Percentiles rank a stretch among this genome's conserved stretches.
phyloP scores from a whole-genome alignment of 2,888 invertebrate species.

The Hermodice carunculata region DNA sequence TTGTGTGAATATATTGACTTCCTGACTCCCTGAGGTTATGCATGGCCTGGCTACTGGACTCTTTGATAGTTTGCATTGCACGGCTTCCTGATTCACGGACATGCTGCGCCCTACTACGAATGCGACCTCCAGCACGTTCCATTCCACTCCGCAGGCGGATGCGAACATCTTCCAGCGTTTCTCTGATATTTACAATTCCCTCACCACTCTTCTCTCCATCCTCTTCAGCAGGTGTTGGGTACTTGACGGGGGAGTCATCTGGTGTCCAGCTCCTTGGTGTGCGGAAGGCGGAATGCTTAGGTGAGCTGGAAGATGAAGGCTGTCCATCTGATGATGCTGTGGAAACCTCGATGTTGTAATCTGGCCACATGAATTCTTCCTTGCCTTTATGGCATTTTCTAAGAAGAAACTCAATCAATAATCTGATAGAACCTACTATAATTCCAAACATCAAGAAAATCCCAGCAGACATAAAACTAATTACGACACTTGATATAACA shows the following conservation, averaged over 20 bases:
- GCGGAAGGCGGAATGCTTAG: background rate
- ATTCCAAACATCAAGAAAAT: conserved; percentile 46
- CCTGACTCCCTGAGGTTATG: conserved; percentile 51
- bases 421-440: conserved; percentile 46
- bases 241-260: conserved; percentile 45
- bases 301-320: background rate
- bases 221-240: conserved; percentile 20
- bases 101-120: conserved; percentile 51
- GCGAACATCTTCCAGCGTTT: conserved; percentile 58
- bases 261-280: background rate
- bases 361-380: too few species aligned
- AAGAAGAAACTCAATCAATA: conserved; percentile 37
- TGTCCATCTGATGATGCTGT: conserved; percentile 22
- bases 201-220: conserved; percentile 4
- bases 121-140: conserved; percentile 54
- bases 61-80: conserved; percentile 53
- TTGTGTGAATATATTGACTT: conserved; percentile 41
- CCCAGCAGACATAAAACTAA: conserved; percentile 45
- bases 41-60: conserved; percentile 56
- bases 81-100: conserved; percentile 42
- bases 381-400: too few species aligned
- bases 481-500: conserved; percentile 44
- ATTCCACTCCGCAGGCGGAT: conserved; percentile 51
- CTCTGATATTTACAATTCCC: conserved; percentile 42
- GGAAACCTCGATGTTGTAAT: conserved; percentile 10